These are phyloP conservation scores for Eospalax fontanierii DNA, from an alignment of 2,797 vertebrate species.

Conservation along the genomic window DNA sequence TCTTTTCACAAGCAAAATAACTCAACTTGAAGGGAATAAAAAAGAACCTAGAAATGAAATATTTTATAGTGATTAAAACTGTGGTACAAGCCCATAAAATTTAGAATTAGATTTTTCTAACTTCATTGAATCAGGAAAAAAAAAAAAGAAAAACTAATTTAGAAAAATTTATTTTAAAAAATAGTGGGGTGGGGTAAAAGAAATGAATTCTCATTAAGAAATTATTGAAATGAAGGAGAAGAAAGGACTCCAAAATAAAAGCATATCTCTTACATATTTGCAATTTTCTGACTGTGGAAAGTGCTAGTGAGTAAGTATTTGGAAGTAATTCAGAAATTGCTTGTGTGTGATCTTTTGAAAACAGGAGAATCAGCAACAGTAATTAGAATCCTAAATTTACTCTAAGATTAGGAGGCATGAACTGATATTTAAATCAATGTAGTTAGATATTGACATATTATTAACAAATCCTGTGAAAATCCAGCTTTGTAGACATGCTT, in stretches of 20 bases:
- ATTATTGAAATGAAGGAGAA: background rate
- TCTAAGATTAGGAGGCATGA: background rate
- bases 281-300: constrained; percentile 28
- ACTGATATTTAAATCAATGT: background rate
- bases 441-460: background rate
- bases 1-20: background rate
- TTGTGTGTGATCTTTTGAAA: constrained; percentile 3
- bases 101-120: constrained; percentile 18
- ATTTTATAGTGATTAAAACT: background rate
- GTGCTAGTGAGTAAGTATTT: background rate
- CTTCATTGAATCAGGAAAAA: background rate
- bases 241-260: background rate
- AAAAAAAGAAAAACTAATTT: background rate
- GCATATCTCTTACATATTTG: background rate
- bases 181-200: background rate
- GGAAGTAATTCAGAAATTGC: constrained; percentile 30
- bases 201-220: background rate
- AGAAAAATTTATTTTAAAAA: background rate
- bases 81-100: background rate
- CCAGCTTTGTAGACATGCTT: background rate
- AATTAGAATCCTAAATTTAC: constrained; percentile 31
- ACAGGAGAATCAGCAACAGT: background rate
- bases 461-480: background rate
- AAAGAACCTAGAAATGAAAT: background rate
- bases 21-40: background rate